Conservation (phyloP, 2,113 vertebrate species). For the Nanorana parkeri region DNA sequence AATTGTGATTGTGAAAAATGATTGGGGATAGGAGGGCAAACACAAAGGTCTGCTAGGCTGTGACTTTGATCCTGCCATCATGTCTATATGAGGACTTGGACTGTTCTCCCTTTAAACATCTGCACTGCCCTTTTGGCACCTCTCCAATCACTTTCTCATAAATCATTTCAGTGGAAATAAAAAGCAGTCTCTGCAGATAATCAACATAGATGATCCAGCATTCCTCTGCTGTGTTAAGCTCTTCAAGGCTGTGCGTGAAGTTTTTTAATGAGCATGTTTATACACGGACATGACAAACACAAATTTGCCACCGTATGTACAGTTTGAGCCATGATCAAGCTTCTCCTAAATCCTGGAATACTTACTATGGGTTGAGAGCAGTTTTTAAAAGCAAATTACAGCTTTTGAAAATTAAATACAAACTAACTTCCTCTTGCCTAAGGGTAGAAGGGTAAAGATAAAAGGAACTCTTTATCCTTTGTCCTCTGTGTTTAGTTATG, state of each 20-base stretch:
- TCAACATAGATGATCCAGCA: neutral
- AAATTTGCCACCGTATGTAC: neutral
- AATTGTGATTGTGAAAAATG: too few species aligned
- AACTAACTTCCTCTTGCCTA: neutral
- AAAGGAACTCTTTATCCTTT: slow-evolving; percentile 18
- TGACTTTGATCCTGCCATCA: too few species aligned
- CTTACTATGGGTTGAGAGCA: slow-evolving; percentile 23
- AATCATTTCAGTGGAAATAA: too few species aligned
- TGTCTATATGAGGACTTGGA: too few species aligned
- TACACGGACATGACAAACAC: neutral
- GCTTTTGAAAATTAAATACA: slow-evolving; percentile 6
- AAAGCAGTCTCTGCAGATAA: too few species aligned
- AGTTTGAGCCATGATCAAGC: slow-evolving; percentile 11
- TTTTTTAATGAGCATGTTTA: neutral
- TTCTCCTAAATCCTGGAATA: slow-evolving; percentile 4
- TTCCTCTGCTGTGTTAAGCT: neutral
- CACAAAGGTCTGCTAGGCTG: too few species aligned
- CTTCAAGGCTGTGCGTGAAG: neutral
- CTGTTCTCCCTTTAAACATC: too few species aligned
- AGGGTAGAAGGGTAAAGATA: neutral
- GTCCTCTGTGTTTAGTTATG: slow-evolving; percentile 47
- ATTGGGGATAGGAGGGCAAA: too few species aligned
- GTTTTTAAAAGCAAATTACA: slow-evolving; percentile 23
- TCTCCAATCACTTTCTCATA: too few species aligned
- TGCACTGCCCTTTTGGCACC: too few species aligned